Percentiles rank a stretch among this genome's conserved stretches.
These are phyloP conservation scores for Drosophila picticornis DNA, from an alignment of 2,888 invertebrate species.

Conservation along the genomic window DNA sequence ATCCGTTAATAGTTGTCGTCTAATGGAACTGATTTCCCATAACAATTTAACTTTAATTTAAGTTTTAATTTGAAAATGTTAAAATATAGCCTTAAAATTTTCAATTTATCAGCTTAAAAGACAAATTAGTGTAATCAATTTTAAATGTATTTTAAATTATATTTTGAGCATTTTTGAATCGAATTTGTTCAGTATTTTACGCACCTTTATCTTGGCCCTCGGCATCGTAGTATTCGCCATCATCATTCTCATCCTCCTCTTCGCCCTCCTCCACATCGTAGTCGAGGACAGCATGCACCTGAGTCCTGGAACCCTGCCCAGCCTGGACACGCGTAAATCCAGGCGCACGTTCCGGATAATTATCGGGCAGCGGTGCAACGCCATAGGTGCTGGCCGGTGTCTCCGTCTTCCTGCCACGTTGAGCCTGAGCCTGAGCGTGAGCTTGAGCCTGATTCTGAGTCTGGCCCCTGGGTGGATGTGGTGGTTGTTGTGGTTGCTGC, in stretches of 20 bases:
- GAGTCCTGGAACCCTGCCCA: constrained; percentile 86
- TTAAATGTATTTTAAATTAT: not conserved
- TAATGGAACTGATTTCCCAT: not conserved
- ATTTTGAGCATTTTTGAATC: not conserved
- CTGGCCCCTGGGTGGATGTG: constrained; percentile 1
- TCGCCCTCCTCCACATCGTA: constrained; percentile 85
- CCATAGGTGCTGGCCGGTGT: constrained; percentile 69
- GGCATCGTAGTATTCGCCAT: constrained; percentile 82
- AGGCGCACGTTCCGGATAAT: constrained; percentile 87
- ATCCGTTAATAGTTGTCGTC: not conserved
- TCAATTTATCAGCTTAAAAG: not conserved
- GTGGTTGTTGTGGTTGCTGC: constrained; percentile 29
- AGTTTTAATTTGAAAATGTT: not conserved
- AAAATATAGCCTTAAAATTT: not conserved
- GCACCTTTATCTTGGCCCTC: constrained; percentile 73
- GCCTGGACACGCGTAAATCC: constrained; percentile 89
- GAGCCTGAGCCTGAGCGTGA: constrained; percentile 1
- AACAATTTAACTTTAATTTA: not conserved
- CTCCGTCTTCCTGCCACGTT: constrained; percentile 61
- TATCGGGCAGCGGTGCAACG: constrained; percentile 60
- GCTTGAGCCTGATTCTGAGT: not conserved
- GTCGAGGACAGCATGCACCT: constrained; percentile 85
- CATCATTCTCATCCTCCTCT: constrained; percentile 83
- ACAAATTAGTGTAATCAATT: not conserved
- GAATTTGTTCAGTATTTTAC: not conserved